phyloP scores from a whole-genome alignment of 1,140 invertebrate genomes.

The Luehdorfia chinensis region DNA sequence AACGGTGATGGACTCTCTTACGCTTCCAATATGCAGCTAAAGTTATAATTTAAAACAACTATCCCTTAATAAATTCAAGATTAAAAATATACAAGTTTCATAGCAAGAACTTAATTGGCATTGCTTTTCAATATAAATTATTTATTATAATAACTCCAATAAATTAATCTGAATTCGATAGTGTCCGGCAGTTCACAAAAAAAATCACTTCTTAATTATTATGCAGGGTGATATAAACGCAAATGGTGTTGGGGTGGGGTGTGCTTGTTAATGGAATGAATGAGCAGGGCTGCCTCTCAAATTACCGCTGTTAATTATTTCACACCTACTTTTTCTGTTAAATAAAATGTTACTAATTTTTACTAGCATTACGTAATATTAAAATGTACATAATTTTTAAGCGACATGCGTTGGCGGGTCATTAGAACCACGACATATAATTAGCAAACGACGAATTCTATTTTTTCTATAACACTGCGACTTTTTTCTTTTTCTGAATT shows the following conservation, averaged over 20 bases:
- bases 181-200: constrained; percentile 23
- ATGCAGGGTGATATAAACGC: constrained; percentile 42
- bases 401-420: too few relatives aligned
- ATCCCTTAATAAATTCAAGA: too few relatives aligned
- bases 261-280: constrained; percentile 55
- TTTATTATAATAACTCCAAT: background rate
- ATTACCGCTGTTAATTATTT: constrained; percentile 28
- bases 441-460: too few relatives aligned
- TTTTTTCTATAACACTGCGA: too few relatives aligned
- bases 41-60: too few relatives aligned
- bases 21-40: too few relatives aligned
- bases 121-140: too few relatives aligned
- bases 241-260: constrained; percentile 24
- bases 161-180: background rate
- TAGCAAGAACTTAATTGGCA: too few relatives aligned
- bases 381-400: constrained; percentile 9
- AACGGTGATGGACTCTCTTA: too few relatives aligned
- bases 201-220: constrained; percentile 64
- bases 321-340: constrained; percentile 17
- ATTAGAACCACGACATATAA: too few relatives aligned
- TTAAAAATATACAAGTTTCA: too few relatives aligned
- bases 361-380: constrained; percentile 7
- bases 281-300: constrained; percentile 43
- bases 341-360: background rate
- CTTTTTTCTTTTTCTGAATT: too few relatives aligned